Conservation (phyloP, 2,113 vertebrate genomes). For the Telmatochromis brichardi region DNA sequence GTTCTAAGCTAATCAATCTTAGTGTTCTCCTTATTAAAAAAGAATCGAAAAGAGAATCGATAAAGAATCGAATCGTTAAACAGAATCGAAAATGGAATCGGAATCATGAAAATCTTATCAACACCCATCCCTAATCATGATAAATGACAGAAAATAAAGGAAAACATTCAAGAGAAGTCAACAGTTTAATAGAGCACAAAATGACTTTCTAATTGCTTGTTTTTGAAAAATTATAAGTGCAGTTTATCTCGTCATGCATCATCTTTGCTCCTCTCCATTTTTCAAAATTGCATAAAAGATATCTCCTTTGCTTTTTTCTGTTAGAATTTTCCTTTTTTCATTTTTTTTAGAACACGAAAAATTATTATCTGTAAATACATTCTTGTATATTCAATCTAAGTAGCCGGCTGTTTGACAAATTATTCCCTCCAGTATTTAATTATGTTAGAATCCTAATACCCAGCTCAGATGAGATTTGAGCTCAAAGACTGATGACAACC, state of each 20-base stretch:
- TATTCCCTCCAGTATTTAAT: not conserved
- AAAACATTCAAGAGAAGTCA: not conserved
- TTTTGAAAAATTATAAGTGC: not conserved
- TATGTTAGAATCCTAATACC: not conserved
- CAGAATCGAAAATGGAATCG: rapidly evolving
- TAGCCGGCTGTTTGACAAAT: not conserved
- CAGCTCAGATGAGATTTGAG: not conserved
- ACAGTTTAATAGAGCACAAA: not conserved
- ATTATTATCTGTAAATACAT: not conserved
- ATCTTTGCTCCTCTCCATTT: not conserved
- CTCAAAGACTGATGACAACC: not conserved
- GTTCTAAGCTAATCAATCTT: rapidly evolving
- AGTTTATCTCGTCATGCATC: not conserved
- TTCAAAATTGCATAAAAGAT: not conserved
- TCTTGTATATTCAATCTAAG: not conserved
- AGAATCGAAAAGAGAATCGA: not conserved
- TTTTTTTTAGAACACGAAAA: not conserved
- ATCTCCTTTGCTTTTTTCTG: not conserved
- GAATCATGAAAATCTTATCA: not conserved
- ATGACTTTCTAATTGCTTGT: not conserved
- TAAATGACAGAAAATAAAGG: not conserved
- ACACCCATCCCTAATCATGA: not conserved
- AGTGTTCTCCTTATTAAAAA: not conserved
- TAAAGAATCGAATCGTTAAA: rapidly evolving
- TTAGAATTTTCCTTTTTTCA: not conserved